Percentiles rank a stretch among this genome's conserved stretches.
Evolutionary conservation across 2,888 invertebrate species (phyloP).

Genomic region (Tipula confusa): DNA sequence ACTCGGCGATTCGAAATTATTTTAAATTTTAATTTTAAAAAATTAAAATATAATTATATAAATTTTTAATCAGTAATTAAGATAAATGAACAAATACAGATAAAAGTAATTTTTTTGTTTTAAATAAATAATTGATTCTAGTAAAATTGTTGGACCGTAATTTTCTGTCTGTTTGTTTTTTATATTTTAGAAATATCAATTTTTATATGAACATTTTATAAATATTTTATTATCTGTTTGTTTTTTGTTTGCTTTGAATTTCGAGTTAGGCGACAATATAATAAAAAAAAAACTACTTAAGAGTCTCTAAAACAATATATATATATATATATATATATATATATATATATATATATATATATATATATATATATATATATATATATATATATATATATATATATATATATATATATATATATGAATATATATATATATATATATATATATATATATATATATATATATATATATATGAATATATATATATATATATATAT

Average conservation of each 20-base stretch:
- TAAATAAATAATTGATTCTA: conserved; percentile 8
- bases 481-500: too few species aligned
- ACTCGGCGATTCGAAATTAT: too few species aligned
- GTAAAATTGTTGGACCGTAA: conserved; percentile 12
- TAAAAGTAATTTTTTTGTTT: not conserved
- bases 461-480: too few species aligned
- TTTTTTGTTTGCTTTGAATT: not conserved
- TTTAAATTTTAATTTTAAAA: too few species aligned
- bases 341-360: too few species aligned
- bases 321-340: too few species aligned
- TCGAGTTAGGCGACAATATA: not conserved
- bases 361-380: too few species aligned
- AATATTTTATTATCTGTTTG: not conserved
- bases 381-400: too few species aligned
- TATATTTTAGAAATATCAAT: not conserved
- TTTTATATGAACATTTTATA: not conserved
- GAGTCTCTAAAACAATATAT: too few species aligned
- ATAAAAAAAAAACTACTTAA: not conserved
- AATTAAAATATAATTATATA: not conserved
- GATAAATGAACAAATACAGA: not conserved
- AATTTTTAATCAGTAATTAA: not conserved
- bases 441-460: too few species aligned
- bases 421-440: too few species aligned
- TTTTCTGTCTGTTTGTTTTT: not conserved
- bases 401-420: too few species aligned